These are phyloP conservation scores for Melanophora roralis DNA, from an alignment of 2,888 invertebrate genomes.

Conservation along the genomic window DNA sequence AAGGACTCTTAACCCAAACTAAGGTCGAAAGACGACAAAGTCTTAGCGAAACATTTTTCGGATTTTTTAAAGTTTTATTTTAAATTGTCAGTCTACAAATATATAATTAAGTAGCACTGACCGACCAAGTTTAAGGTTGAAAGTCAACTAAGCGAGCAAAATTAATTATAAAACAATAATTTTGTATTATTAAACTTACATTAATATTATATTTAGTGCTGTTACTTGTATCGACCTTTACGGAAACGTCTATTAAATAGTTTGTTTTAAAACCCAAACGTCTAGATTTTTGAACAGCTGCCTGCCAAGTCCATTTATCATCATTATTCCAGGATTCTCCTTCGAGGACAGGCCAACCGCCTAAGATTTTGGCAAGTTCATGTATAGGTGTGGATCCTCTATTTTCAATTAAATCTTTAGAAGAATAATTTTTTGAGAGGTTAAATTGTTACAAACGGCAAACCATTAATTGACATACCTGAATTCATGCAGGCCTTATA, in stretches of 20 bases:
- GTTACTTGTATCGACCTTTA: constrained; percentile 92
- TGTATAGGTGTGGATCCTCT: constrained; percentile 86
- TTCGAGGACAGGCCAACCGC: constrained; percentile 95
- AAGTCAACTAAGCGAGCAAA: too few relatives aligned
- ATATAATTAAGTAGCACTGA: too few relatives aligned
- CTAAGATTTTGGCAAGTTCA: constrained; percentile 85
- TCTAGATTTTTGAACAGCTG: constrained; percentile 89
- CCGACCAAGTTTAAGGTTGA: too few relatives aligned
- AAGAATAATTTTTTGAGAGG: too few relatives aligned
- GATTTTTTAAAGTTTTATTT: too few relatives aligned
- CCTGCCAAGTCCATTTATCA: constrained; percentile 86
- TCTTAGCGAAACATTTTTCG: too few relatives aligned
- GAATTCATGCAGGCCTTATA: constrained; percentile 78
- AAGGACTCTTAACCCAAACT: too few relatives aligned
- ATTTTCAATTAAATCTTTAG: constrained; percentile 82
- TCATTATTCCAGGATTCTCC: constrained; percentile 85
- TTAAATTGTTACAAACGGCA: too few relatives aligned
- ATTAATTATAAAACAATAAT: too few relatives aligned
- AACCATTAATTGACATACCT: constrained; percentile 67
- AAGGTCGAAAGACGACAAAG: too few relatives aligned
- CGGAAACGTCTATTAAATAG: constrained; percentile 93
- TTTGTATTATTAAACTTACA: constrained; percentile 80
- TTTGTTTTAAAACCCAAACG: constrained; percentile 90
- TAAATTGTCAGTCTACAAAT: too few relatives aligned
- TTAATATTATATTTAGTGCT: constrained; percentile 90